Conservation (phyloP, 2,797 vertebrate species). For the Podarcis siculus region DNA sequence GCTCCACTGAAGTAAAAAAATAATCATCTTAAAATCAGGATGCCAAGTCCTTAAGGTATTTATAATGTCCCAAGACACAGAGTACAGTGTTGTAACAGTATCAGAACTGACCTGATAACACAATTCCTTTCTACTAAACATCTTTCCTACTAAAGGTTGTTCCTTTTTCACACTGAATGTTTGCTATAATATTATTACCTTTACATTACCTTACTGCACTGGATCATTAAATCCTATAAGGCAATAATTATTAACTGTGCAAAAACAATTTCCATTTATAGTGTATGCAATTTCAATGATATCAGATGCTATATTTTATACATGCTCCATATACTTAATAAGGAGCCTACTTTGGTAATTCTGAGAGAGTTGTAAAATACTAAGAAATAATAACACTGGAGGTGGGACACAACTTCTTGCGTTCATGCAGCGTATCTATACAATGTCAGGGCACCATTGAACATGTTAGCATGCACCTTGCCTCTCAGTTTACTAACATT, state of each 20-base stretch:
- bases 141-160: neutral
- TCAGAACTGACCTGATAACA: neutral
- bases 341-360: neutral
- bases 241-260: neutral
- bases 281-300: neutral
- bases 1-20: neutral
- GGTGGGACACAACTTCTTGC: neutral
- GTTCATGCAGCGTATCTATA: neutral
- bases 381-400: neutral
- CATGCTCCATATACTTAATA: neutral
- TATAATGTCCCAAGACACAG: conserved; percentile 16
- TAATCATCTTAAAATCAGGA: neutral
- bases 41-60: neutral
- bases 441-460: neutral
- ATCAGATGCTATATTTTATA: conserved; percentile 3
- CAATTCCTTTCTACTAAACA: neutral
- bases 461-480: neutral
- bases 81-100: conserved; percentile 22
- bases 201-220: neutral
- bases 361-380: neutral
- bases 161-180: conserved; percentile 2
- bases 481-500: neutral
- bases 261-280: neutral
- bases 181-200: neutral
- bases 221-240: neutral